Conservation (phyloP, 2,113 vertebrate species). For the Semicossyphus pulcher region DNA sequence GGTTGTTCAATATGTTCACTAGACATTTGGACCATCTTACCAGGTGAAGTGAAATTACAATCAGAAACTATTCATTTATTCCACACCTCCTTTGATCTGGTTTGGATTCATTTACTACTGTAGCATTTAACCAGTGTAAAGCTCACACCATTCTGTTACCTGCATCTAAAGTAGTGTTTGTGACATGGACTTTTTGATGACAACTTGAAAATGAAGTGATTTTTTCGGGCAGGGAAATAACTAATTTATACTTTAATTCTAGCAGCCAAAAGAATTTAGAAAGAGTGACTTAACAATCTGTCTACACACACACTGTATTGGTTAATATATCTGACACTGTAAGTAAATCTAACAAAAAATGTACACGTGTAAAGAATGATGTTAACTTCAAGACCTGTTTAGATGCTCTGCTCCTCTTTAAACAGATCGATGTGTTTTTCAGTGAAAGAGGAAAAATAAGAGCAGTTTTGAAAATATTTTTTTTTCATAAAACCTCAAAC, state of each 20-base stretch:
- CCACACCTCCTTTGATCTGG: no score
- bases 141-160: not conserved
- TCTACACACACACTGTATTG: not conserved
- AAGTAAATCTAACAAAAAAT: conserved; percentile 3
- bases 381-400: not conserved
- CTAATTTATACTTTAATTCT: not conserved
- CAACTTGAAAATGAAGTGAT: not conserved
- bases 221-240: not conserved
- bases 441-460: conserved; percentile 1
- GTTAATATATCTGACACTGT: conserved; percentile 2
- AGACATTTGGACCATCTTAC: not conserved
- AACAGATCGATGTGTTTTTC: not conserved
- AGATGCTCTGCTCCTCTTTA: not conserved
- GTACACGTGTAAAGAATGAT: conserved; percentile 1
- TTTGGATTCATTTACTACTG: not conserved
- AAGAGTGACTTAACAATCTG: not conserved
- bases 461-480: not conserved
- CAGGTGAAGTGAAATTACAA: conserved; percentile 7
- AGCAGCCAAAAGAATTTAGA: no score
- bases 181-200: not conserved
- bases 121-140: not conserved
- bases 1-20: not conserved
- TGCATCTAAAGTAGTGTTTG: conserved; percentile 43
- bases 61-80: no score
- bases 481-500: conserved; percentile 55